A percentile compares a stretch with the other conserved stretches of the same genome.
Conservation (phyloP, 2,113 vertebrate genomes). For the Actenoides lindsayi region DNA sequence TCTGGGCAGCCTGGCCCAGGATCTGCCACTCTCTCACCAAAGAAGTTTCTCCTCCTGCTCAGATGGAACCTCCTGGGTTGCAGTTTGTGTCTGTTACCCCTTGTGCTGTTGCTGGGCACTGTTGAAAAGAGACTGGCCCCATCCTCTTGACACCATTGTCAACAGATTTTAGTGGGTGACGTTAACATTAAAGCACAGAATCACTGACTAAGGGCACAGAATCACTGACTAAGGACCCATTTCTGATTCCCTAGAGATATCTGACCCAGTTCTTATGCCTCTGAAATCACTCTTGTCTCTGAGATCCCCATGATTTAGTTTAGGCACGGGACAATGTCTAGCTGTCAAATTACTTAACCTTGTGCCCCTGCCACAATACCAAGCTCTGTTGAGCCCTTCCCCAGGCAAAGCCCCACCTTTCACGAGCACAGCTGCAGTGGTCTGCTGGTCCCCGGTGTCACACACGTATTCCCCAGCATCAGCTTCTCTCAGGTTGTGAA, state of each 20-base stretch:
- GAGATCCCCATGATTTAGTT: background rate
- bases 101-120: too few species aligned
- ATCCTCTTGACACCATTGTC: too few species aligned
- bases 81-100: too few species aligned
- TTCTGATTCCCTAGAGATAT: background rate
- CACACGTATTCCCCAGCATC: slow-evolving; percentile 88
- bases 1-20: too few species aligned
- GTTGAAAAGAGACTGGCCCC: too few species aligned
- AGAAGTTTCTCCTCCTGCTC: too few species aligned
- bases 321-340: background rate
- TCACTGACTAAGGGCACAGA: background rate
- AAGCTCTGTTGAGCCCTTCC: background rate
- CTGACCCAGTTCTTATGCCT: background rate
- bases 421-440: slow-evolving; percentile 79
- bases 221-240: background rate
- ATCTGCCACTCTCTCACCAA: too few species aligned
- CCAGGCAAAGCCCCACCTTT: slow-evolving; percentile 70
- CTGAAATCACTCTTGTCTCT: background rate
- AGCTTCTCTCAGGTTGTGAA: slow-evolving; percentile 69
- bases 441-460: slow-evolving; percentile 79
- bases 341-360: background rate
- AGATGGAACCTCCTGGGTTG: too few species aligned
- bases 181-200: background rate
- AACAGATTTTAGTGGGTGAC: background rate
- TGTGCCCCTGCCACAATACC: fast-evolving